Base-by-base conservation (phyloP, 92 coral and sea anemone species). In the Bergia puertoricense region DNA sequence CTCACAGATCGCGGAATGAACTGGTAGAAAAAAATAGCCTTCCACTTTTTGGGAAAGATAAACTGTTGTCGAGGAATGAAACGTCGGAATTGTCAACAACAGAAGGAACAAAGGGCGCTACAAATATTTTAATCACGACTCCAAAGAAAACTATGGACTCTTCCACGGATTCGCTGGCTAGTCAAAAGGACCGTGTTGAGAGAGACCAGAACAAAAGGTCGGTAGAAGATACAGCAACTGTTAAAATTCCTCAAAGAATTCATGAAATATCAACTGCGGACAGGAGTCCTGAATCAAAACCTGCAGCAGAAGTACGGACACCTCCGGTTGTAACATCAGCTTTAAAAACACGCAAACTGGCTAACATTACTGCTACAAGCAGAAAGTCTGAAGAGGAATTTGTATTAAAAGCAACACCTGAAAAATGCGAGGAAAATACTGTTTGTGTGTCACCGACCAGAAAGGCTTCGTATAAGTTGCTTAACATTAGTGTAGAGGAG, bases 361-460 rank as follows among this genome's bases (percentile, higher is more conserved):
- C 51, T 16, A 76, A 41, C 38, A 13, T n/a, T 11, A 71, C 45
- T 0, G 39, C 14, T 71, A 18, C 79, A 4, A 71, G 48, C 6
- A 72, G 36, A 46, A 48, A 51, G 23, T 69, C 79, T 71, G 66
- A 84, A 51, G 79, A n/a, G 16, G 86, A 84, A 38, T 13, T 71
- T 46, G 20, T 84, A 72, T 23, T 69, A 46, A 84, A 84, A 48
- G 77, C 87, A 69, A 84, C 36, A 36, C 79, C 79, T 3, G 79
- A 84, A 18, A 84, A 84, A 68, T n/a, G 30, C 4, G 79, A 48
- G 16, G 87, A 84, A 36, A 13, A 69, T 46, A 71, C 66, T 39
- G 23, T 20, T n/a, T 68, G 77, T 72, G 36, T 73, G 36, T 84
- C 77, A 18, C 87, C 87, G 30, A 84, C 87, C 40, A 66, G 30